phyloP scores from a whole-genome alignment of 2,888 invertebrate genomes.

The Ferrisia virgata region DNA sequence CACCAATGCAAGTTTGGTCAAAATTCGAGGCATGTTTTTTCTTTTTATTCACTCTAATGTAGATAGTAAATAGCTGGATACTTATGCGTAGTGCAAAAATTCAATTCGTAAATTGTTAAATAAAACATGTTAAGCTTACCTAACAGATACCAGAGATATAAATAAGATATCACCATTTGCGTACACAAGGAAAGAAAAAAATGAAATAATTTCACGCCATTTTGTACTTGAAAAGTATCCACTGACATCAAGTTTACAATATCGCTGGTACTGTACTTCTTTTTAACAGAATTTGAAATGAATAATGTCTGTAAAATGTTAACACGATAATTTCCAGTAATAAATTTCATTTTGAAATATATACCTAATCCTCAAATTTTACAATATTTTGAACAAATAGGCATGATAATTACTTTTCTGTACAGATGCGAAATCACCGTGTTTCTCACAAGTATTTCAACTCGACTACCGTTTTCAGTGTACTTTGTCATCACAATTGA shows the following conservation, averaged over 20 bases:
- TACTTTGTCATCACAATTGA: slow-evolving; percentile 59
- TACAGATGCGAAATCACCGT: slow-evolving; percentile 59
- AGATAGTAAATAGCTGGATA: too few species aligned
- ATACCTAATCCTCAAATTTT: too few species aligned
- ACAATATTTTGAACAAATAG: background rate
- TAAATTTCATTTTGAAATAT: background rate
- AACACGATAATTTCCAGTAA: background rate
- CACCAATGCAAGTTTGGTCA: too few species aligned
- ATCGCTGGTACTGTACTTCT: slow-evolving; percentile 56
- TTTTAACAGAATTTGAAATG: slow-evolving; percentile 54
- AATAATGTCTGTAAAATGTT: slow-evolving; percentile 51
- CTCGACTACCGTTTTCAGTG: slow-evolving; percentile 57
- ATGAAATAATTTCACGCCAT: slow-evolving; percentile 55
- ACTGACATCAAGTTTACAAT: slow-evolving; percentile 58
- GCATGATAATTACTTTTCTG: slow-evolving; percentile 53
- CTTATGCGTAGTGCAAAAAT: too few species aligned
- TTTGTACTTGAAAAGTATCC: slow-evolving; percentile 56
- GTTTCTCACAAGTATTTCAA: slow-evolving; percentile 60
- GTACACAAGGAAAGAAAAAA: slow-evolving; percentile 57
- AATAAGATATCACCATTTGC: slow-evolving; percentile 59
- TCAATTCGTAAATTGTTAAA: too few species aligned
- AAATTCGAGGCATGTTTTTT: too few species aligned
- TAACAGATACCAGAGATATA: slow-evolving; percentile 56
- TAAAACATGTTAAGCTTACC: too few species aligned
- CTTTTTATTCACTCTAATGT: too few species aligned